Percentiles rank a stretch among this genome's conserved stretches.
Conservation (phyloP, 2,113 vertebrate species). For the Chelonoidis abingdonii region DNA sequence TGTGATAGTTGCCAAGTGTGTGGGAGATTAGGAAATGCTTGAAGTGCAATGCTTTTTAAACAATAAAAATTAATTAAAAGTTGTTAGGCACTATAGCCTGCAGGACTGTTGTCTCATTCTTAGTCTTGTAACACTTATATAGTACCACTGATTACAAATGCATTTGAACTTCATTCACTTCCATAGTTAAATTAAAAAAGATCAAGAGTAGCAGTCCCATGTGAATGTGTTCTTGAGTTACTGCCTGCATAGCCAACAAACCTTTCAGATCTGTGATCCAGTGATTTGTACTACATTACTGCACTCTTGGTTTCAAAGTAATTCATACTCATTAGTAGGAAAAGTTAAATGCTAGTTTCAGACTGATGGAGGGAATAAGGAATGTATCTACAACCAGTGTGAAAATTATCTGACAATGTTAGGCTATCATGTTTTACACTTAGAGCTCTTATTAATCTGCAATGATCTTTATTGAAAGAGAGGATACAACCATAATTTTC, state of each 20-base stretch:
- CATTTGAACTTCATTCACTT: not conserved
- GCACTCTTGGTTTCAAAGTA: conserved; percentile 12
- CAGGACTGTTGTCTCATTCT: conserved; percentile 4
- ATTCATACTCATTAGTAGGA: conserved; percentile 14
- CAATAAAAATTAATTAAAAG: conserved; percentile 47
- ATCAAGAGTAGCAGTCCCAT: not conserved
- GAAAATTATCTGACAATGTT: not conserved
- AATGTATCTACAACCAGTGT: not conserved
- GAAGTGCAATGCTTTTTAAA: conserved; percentile 38
- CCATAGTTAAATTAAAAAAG: not conserved
- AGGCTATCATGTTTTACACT: not conserved
- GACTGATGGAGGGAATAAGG: not conserved
- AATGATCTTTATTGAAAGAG: conserved; percentile 1
- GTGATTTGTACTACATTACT: not conserved
- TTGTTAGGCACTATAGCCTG: conserved; percentile 4
- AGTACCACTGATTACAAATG: not conserved
- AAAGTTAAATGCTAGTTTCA: conserved; percentile 8
- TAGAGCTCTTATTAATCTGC: not conserved
- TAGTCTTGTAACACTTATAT: not conserved
- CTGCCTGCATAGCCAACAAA: not conserved
- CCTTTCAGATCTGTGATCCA: not conserved
- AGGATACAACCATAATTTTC: not conserved
- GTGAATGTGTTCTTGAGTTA: not conserved
- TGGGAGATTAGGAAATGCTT: conserved; percentile 50
- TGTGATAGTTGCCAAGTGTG: conserved; percentile 18